Conservation (phyloP, 2,797 vertebrate species). For the Todus mexicanus region DNA sequence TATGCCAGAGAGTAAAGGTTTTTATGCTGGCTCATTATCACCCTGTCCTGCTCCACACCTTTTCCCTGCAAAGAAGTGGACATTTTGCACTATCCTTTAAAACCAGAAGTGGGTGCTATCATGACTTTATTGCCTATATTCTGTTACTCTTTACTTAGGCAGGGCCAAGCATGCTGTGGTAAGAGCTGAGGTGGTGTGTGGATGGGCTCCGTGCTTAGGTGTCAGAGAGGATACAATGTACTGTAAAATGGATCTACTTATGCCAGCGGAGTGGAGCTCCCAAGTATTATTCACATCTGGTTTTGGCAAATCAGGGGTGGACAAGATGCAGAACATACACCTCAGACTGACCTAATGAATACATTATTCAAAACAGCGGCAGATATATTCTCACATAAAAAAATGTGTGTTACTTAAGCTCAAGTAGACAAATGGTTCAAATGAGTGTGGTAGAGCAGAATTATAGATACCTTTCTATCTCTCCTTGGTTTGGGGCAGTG, state of each 20-base stretch:
- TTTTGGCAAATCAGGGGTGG: not conserved
- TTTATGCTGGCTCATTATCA: not conserved
- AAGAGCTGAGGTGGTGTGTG: not conserved
- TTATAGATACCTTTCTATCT: not conserved
- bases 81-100: not conserved
- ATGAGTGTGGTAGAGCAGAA: not conserved
- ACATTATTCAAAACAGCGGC: not conserved
- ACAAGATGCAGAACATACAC: not conserved
- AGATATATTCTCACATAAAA: not conserved
- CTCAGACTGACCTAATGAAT: not conserved
- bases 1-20: not conserved
- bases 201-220: not conserved
- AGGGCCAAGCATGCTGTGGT: not conserved
- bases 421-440: not conserved
- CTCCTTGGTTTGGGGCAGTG: not conserved
- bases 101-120: not conserved
- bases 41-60: not conserved
- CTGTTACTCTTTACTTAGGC: not conserved
- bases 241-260: not conserved
- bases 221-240: not conserved
- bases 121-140: not conserved
- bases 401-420: not conserved
- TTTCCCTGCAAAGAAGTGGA: not conserved
- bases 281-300: rapidly evolving
- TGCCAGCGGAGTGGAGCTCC: not conserved